Base-by-base conservation (phyloP, 2,888 invertebrate genomes). In the Tachystola acroxantha region DNA sequence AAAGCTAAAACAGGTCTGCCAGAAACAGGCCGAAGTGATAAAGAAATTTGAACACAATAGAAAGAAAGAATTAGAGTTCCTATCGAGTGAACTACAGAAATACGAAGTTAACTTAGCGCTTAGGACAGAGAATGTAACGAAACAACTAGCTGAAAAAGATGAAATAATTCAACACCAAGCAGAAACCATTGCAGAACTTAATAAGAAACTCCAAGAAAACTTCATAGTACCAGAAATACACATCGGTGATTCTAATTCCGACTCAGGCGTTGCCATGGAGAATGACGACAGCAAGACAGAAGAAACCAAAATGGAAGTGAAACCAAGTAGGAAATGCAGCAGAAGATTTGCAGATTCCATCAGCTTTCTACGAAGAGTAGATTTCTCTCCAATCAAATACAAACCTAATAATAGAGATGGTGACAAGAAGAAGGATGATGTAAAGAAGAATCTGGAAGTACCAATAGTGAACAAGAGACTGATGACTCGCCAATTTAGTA, bases 341-440 rank as follows among this genome's bases (percentile, higher is more conserved):
- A 64, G 77, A 52, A 67, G 78, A 27, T 84, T 86, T 43, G 84
- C 84, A 6, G 86, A 86, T 33, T 81, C 86, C 0, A 86, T 86
- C 14, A 82, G 81, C 50, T 86, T 85, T 48, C 56, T 86, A 29
- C 64, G 86, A 2, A 66, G 84, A 51, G 85, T 86, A 1, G 86
- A 86, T 41, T 86, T 86, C 47, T 86, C 86, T 1, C 86, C 86
- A 3, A 86, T 84, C 64, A 86, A 84, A 59, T 82, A 82, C 42
- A 86, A 86, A 42, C 80, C 85, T 1, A 54, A 63, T 30, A 77
- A 64, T 50, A 50, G 75, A 3, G 77, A 78, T 39, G 57, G 55
- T 14, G 51, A 51, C 1, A 84, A 82, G 45, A 80, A 80, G 51
- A 79, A 82, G 43, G 78, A 78, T 2, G 77, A 79, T 36, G 81